A percentile compares a stretch with the other conserved stretches of the same genome.
Conservation (phyloP, 2,113 vertebrate species). For the Platichthys stellatus region DNA sequence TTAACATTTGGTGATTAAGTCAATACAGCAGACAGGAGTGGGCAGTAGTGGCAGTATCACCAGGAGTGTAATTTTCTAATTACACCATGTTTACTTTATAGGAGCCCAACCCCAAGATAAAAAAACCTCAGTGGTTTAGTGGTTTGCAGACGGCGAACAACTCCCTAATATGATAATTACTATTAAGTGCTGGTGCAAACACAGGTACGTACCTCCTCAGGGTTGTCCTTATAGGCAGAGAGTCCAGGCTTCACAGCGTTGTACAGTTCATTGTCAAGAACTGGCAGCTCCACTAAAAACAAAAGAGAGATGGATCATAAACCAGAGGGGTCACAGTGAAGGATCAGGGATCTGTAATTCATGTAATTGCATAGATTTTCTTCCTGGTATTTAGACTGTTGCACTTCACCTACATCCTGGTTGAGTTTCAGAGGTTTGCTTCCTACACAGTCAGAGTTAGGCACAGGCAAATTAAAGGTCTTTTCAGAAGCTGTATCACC, state of each 20-base stretch:
- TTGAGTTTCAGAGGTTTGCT: conserved; percentile 37
- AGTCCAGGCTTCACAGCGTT: conserved; percentile 96
- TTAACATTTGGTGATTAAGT: conserved; percentile 6
- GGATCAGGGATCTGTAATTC: background rate
- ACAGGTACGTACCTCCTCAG: conserved; percentile 85
- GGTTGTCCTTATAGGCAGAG: conserved; percentile 92
- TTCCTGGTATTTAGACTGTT: conserved; percentile 28
- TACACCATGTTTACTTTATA: conserved; percentile 57
- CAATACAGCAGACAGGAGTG: conserved; percentile 16
- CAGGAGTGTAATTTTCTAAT: conserved; percentile 56
- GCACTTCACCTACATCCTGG: conserved; percentile 44
- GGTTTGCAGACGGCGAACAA: conserved; percentile 33
- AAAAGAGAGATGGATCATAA: conserved; percentile 16
- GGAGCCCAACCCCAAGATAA: conserved; percentile 50
- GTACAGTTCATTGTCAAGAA: conserved; percentile 94
- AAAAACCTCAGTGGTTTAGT: conserved; percentile 54
- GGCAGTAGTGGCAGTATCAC: conserved; percentile 36
- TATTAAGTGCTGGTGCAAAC: conserved; percentile 44
- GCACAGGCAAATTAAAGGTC: conserved; percentile 66
- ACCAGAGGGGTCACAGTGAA: background rate
- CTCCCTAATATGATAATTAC: conserved; percentile 50
- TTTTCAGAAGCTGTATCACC: conserved; percentile 45
- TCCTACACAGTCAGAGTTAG: conserved; percentile 63
- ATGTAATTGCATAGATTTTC: conserved; percentile 18
- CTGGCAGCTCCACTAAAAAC: conserved; percentile 85